Evolutionary conservation across 2,797 vertebrate genomes (phyloP), one percentile per base, ranked within the genome.

Genomic region (Gobio occitaniae): DNA sequence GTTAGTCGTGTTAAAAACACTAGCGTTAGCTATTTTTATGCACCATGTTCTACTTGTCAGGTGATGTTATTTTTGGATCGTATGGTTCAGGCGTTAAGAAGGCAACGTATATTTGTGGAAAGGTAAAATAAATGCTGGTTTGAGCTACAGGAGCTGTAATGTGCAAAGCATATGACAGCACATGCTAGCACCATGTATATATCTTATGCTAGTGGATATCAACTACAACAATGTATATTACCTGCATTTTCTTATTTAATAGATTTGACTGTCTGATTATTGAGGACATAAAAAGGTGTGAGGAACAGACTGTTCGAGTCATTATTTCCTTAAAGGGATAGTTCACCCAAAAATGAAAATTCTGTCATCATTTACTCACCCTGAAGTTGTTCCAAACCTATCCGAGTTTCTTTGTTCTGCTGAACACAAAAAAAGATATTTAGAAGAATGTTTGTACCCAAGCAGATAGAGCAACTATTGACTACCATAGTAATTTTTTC

Each of bases 11-110:
- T 41, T 65, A 12, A 75, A 56, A 80, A 74, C 52, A 66, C 76
- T 56, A 69, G 69, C 19, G 2, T 76, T 44, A 65, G 56, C 17
- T 78, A 81, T 82, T 87, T 85, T 78, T 78, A 78, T 66, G 61
- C 68, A 80, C 32, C 65, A 41, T 59, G 19, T 77, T 84, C 25
- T 75, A 77, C 54, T 75, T 50, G 32, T 61, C 52, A 61, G 19
- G n/a, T 77, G 48, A 54, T 11, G 3, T 56, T 68, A 56, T 77
- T 77, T 66, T 69, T 70, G 8, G 70, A 59, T 75, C 1, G 5
- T 56, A 68, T 0, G 21, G 50, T 80, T 38, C 48, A 86, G 47
- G 36, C 32, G 16, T 56, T 21, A 15, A 41, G 11, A 38, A 19
- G 29, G 44, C n/a, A 52, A 52, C 50, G 21, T 54, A 6, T 52